Evolutionary conservation across 2,797 vertebrate species (phyloP), one percentile per base, ranked within the genome.

Genomic region (Tolypeutes matacus): DNA sequence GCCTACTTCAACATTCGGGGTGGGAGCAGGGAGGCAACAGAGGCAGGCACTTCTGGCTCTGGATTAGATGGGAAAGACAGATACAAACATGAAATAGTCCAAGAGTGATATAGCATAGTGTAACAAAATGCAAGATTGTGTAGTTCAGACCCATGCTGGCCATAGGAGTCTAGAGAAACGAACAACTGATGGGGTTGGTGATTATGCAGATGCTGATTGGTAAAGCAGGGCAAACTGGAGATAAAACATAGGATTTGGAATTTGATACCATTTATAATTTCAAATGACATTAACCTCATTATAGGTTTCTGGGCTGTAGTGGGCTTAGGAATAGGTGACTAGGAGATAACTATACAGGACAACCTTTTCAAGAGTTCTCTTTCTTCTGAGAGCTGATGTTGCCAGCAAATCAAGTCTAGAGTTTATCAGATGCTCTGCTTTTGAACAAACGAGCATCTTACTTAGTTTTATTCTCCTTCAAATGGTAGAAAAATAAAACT

Each of bases 401-500:
- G 92, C 42, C 51, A 78, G 78, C 82, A 75, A 91, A 92, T 36
- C 73, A 88, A 94, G 77, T n/a, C n/a, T 62, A 53, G 72, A 77
- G 25, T 73, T 92, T 95, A 60, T 95, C 60, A 69, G 77, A 72
- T 64, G 34, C 51, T 69, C 60, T 62, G 46, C 34, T 92, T 95
- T 92, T 85, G 73, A 69, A 80, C 46, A 93, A 92, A 95, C 29
- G 31, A 96, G 58, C 27, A 85, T 89, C 81, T 62, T 31, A 70
- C 49, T 95, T 85, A 93, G 62, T 96, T 95, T 85, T 36, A 20
- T 70, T 86, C 84, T 89, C 60, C 20, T 94, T 46, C 46, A 46
- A 31, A 83, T 95, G 75, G 34, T 46, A 95, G 76, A 76, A 93
- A 96, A 94, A 95, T 67, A 65, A 85, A 94, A 76, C 72, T 84